Evolutionary conservation across 2,797 vertebrate species (phyloP).

Genomic region (Crenuchus spilurus): DNA sequence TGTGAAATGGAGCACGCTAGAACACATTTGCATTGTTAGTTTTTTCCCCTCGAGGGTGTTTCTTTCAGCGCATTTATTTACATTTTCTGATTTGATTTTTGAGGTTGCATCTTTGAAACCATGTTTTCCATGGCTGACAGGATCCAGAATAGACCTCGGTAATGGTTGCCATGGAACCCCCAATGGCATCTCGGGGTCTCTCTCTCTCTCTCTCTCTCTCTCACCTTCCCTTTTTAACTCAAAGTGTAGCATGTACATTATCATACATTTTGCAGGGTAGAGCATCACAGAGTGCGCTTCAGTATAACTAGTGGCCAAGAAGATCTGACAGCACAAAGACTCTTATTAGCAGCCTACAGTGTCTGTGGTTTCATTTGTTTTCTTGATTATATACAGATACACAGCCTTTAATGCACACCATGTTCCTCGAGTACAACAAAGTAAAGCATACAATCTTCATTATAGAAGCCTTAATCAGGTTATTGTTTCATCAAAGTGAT

Average conservation of each 20-base stretch:
- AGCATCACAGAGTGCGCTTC: neutral
- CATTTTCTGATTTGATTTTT: neutral
- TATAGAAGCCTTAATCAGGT: neutral
- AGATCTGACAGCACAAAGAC: too few relatives aligned
- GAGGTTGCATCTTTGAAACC: conserved; percentile 7
- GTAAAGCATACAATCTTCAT: too few relatives aligned
- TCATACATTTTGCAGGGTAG: neutral
- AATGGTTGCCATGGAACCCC: conserved; percentile 29
- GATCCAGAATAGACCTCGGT: conserved; percentile 11
- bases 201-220: neutral
- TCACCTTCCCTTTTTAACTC: neutral
- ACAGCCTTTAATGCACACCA: neutral
- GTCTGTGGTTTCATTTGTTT: neutral
- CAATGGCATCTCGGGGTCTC: neutral
- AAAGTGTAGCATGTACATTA: neutral
- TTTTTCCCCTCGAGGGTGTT: neutral
- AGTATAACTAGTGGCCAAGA: neutral
- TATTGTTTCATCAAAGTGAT: neutral
- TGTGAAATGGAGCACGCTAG: neutral
- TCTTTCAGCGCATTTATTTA: neutral
- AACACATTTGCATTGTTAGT: neutral
- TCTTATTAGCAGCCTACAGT: neutral
- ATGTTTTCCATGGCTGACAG: neutral
- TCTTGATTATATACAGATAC: neutral
- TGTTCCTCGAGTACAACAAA: too few relatives aligned